These are phyloP conservation scores for Aradophagus sp. DNA, from an alignment of 1,140 invertebrate species.

Conservation along the genomic window DNA sequence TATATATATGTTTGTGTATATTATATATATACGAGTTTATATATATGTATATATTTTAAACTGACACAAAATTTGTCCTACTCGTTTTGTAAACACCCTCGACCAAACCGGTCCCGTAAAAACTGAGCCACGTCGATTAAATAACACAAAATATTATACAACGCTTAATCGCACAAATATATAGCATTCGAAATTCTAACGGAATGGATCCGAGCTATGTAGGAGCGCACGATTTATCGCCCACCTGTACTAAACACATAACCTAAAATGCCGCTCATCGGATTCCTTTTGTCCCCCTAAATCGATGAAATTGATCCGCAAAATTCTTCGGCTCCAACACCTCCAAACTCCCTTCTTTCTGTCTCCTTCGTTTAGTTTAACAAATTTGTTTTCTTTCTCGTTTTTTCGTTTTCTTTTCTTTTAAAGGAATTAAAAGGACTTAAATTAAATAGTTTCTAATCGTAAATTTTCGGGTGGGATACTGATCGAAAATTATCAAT, in stretches of 20 bases:
- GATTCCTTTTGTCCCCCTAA: no score
- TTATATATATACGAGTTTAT: neutral
- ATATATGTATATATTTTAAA: slow-evolving; percentile 11
- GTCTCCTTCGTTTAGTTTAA: no score
- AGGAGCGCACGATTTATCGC: slow-evolving; percentile 48
- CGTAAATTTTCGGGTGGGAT: no score
- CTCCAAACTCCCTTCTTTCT: neutral
- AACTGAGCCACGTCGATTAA: slow-evolving; percentile 50
- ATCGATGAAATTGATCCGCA: slow-evolving; percentile 30
- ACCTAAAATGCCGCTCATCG: slow-evolving; percentile 30
- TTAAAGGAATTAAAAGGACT: no score
- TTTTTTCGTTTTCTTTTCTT: no score
- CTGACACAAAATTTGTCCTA: slow-evolving; percentile 45
- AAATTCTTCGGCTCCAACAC: slow-evolving; percentile 26
- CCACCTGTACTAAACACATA: slow-evolving; percentile 47
- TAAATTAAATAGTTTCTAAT: no score
- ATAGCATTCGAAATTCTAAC: slow-evolving; percentile 52
- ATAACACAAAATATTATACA: slow-evolving; percentile 56
- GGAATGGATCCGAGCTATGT: slow-evolving; percentile 38
- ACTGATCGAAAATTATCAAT: no score
- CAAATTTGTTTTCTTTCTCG: no score
- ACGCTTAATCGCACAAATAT: slow-evolving; percentile 49
- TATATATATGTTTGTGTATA: slow-evolving; percentile 18
- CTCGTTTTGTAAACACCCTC: slow-evolving; percentile 51
- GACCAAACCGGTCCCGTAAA: slow-evolving; percentile 53